Base-by-base conservation (phyloP, 2,888 invertebrate genomes). In the Nymphalis c-album region DNA sequence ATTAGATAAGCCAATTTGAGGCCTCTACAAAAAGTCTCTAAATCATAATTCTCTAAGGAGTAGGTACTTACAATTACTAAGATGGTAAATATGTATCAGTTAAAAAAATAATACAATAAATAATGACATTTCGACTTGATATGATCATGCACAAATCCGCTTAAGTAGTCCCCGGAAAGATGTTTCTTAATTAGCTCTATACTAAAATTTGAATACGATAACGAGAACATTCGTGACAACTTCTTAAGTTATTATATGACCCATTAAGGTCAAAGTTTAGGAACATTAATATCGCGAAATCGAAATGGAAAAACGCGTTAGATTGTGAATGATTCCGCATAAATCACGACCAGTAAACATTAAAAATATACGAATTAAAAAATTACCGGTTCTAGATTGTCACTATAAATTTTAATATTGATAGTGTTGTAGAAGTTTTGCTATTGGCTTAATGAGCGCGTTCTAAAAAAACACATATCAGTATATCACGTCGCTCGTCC, bases 401-500 rank as follows among this genome's bases (percentile, higher is more conserved):
- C 83, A 80, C 84, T 75, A 83, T 84, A 85, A 82, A 89, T 88
- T 87, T 83, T 70, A 85, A 86, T 86, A 87, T 88, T 84, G 87
- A 85, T 86, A 84, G 85, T 78, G 80, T 75, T 78, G 80, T 76
- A 74, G 74, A 75, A 74, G 77, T 82, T 85, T 88, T 77, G 86
- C 87, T 81, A 85, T 81, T 82, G 82, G 82, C 77, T 83, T 88
- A 90, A 90, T 87, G 85, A 89, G 84, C 83, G 79, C 75, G 79
- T 84, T 82, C 84, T 83, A 86, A 85, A 87, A 86, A 86, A 84
- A 82, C 83, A 85, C 57, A 88, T 90, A 87, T 84, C 91, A 85
- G 87, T 91, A 91, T 88, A 90, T 91, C 88, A 91, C 88, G 60
- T 71, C 71, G 80, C 81, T 83, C 86, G 85, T 87, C 87, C 84